Conservation (phyloP, 2,113 vertebrate species). For the Alethe diademata region DNA sequence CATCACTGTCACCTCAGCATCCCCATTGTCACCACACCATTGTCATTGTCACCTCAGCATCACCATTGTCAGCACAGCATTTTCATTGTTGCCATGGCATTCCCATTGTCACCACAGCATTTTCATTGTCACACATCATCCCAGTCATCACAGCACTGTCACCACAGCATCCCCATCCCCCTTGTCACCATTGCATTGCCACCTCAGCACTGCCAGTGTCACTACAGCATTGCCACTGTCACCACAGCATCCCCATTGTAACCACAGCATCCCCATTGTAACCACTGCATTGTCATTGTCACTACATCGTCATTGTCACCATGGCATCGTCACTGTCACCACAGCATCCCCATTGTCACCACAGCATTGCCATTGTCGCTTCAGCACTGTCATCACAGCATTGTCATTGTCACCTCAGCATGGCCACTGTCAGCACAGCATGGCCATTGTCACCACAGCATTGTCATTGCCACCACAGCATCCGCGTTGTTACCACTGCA, state of each 20-base stretch:
- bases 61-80: too few species aligned
- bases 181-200: too few species aligned
- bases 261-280: background rate
- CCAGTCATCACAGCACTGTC: background rate
- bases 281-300: fast-evolving
- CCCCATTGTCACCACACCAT: background rate
- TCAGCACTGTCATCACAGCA: too few species aligned
- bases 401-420: background rate
- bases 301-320: background rate
- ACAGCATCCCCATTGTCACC: background rate
- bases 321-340: fast-evolving
- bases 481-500: background rate
- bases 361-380: background rate
- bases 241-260: background rate
- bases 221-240: background rate
- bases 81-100: background rate
- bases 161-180: fast-evolving
- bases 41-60: too few species aligned
- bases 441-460: background rate
- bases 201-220: fast-evolving
- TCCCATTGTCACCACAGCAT: background rate
- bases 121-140: too few species aligned
- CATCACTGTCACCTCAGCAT: fast-evolving
- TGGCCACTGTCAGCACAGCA: background rate
- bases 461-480: background rate